These are phyloP conservation scores for Drosophila grimshawi DNA, from an alignment of 1,140 invertebrate genomes.

Conservation along the genomic window DNA sequence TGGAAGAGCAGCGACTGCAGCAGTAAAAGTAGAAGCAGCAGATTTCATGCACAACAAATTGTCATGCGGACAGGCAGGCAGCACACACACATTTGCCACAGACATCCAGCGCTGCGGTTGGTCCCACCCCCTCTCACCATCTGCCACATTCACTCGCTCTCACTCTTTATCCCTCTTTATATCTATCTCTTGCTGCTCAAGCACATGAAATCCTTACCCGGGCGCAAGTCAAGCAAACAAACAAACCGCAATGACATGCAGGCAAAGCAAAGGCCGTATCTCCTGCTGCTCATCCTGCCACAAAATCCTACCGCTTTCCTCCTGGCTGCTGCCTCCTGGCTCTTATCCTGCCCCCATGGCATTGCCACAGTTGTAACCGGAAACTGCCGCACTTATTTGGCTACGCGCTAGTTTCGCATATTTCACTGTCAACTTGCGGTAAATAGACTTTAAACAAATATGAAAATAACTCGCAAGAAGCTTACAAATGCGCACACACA, in stretches of 20 bases:
- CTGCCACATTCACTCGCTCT: neutral
- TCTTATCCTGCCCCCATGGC: constrained; percentile 42
- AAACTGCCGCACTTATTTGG: constrained; percentile 83
- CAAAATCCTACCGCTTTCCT: neutral
- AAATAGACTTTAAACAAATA: constrained; percentile 83
- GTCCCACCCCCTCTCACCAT: constrained; percentile 51
- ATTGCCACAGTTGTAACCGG: constrained; percentile 82
- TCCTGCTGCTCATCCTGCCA: constrained; percentile 50
- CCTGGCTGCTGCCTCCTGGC: neutral
- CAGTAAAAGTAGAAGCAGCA: constrained; percentile 38
- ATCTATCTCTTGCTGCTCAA: constrained; percentile 57
- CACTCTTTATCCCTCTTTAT: neutral
- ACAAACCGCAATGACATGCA: constrained; percentile 82
- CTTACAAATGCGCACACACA: constrained; percentile 24
- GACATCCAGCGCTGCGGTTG: constrained; percentile 68
- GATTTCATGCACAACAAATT: constrained; percentile 82
- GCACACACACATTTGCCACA: constrained; percentile 53
- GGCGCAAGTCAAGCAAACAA: constrained; percentile 82
- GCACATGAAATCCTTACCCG: constrained; percentile 81
- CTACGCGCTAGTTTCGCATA: constrained; percentile 82
- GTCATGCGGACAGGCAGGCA: constrained; percentile 79
- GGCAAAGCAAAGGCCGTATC: constrained; percentile 58
- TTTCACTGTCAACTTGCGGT: constrained; percentile 83
- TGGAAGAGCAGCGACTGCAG: constrained; percentile 45
- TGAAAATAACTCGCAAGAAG: constrained; percentile 80